These are phyloP conservation scores for Drosophila prosaltans DNA, from an alignment of 1,140 invertebrate species.

Conservation along the genomic window DNA sequence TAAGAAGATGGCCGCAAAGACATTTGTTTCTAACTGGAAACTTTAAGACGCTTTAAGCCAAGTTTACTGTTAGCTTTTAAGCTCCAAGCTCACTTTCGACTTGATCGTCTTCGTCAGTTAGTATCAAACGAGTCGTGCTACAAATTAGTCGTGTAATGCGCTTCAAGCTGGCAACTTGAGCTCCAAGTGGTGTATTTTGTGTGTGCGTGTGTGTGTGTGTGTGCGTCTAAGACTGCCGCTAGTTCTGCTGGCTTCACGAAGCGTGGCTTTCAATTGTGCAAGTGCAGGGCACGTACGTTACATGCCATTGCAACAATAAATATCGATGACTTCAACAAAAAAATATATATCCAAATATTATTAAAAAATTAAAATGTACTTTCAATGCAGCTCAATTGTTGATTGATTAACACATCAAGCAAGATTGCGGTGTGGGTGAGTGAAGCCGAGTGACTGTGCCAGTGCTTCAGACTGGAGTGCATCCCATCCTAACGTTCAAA, in stretches of 20 bases:
- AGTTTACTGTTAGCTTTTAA: neutral
- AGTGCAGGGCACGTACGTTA: slow-evolving; percentile 48
- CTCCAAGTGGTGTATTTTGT: slow-evolving; percentile 18
- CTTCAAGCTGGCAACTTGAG: slow-evolving; percentile 20
- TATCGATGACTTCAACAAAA: slow-evolving; percentile 25
- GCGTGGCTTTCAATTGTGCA: slow-evolving; percentile 57
- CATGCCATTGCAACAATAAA: slow-evolving; percentile 60
- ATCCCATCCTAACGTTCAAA: slow-evolving; percentile 58
- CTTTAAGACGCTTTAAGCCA: neutral
- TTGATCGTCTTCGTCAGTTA: slow-evolving; percentile 20
- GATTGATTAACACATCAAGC: slow-evolving; percentile 70
- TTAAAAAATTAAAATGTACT: slow-evolving; percentile 62
- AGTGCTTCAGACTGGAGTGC: slow-evolving; percentile 35
- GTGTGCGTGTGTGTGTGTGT: slow-evolving; percentile 25
- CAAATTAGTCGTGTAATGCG: slow-evolving; percentile 29
- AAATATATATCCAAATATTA: slow-evolving; percentile 40
- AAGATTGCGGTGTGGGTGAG: slow-evolving; percentile 5
- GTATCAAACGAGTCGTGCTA: slow-evolving; percentile 47
- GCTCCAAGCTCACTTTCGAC: neutral
- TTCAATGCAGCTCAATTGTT: slow-evolving; percentile 46
- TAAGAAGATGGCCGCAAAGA: neutral
- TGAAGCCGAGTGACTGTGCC: slow-evolving; percentile 12
- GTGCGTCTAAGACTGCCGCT: slow-evolving; percentile 20
- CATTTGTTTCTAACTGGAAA: neutral
- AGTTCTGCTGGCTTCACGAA: slow-evolving; percentile 43